These are phyloP conservation scores for Stegodyphus dumicola DNA, from an alignment of 1,140 invertebrate species.

Conservation along the genomic window DNA sequence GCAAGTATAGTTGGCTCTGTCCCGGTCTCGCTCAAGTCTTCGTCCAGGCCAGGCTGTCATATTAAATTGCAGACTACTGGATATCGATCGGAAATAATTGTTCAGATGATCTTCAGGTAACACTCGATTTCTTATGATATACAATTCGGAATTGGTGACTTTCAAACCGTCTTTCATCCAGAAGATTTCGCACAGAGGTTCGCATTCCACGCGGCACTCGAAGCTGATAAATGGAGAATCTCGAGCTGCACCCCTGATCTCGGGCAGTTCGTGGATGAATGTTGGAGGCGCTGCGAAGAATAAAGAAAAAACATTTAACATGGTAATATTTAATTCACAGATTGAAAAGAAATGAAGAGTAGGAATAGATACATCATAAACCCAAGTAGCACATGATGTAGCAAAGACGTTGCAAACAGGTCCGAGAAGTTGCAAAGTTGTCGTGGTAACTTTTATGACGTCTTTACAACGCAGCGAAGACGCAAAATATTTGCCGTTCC, in stretches of 20 bases:
- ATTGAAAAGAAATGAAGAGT: too few species aligned
- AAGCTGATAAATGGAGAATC: slow-evolving; percentile 80
- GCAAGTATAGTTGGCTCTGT: slow-evolving; percentile 87
- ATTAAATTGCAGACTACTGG: slow-evolving; percentile 85
- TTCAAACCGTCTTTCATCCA: slow-evolving; percentile 81
- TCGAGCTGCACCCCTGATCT: slow-evolving; percentile 82
- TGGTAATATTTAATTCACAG: too few species aligned
- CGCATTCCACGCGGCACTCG: slow-evolving; percentile 88
- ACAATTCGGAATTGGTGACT: slow-evolving; percentile 61
- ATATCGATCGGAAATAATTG: slow-evolving; percentile 88
- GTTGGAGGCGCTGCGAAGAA: slow-evolving; percentile 78
- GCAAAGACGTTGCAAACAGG: too few species aligned
- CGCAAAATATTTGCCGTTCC: too few species aligned
- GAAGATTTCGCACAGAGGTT: slow-evolving; percentile 81
- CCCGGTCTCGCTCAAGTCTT: slow-evolving; percentile 78
- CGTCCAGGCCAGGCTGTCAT: slow-evolving; percentile 83
- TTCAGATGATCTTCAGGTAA: slow-evolving; percentile 75
- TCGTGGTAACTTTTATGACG: too few species aligned
- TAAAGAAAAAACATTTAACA: slow-evolving; percentile 61
- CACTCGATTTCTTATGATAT: slow-evolving; percentile 73
- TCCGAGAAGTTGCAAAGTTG: too few species aligned
- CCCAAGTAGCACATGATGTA: too few species aligned
- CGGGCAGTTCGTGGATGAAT: slow-evolving; percentile 85
- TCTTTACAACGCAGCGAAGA: too few species aligned
- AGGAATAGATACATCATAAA: too few species aligned